A percentile compares a stretch with the other conserved stretches of the same genome.
Evolutionary conservation across 2,113 vertebrate species (phyloP).

Genomic region (Chascanopsetta lugubris): DNA sequence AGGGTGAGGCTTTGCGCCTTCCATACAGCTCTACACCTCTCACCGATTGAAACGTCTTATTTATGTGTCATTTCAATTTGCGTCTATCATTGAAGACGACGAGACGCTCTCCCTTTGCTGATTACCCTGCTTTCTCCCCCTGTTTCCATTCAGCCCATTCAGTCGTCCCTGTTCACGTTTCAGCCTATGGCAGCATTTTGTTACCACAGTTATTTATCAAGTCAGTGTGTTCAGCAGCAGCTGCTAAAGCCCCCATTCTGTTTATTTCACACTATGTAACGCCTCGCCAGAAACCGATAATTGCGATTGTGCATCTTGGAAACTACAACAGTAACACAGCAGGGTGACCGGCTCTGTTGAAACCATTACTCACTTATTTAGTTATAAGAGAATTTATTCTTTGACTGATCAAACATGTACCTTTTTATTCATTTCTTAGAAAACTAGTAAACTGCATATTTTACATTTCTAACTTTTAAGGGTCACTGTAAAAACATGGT

Average conservation of each 20-base stretch:
- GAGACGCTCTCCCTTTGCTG: background rate
- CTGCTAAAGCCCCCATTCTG: background rate
- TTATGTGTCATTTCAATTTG: background rate
- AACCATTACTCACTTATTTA: no score
- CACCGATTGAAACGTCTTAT: background rate
- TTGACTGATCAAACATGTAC: no score
- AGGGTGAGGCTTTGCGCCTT: slow-evolving; percentile 7
- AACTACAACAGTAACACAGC: background rate
- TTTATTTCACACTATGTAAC: background rate
- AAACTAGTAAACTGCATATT: no score
- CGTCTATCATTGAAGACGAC: background rate
- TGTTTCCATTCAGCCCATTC: background rate
- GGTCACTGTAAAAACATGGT: no score
- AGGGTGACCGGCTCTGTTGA: no score
- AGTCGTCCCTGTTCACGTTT: background rate
- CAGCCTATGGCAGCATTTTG: background rate
- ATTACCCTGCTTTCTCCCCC: background rate
- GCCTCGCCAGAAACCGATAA: background rate
- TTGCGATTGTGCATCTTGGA: background rate
- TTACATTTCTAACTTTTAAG: no score
- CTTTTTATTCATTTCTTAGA: background rate
- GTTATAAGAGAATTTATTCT: no score
- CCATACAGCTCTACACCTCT: background rate
- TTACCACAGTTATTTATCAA: background rate
- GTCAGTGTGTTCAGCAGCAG: background rate